A percentile compares a stretch with the other conserved stretches of the same genome.
These are phyloP conservation scores for Anabas testudineus DNA, from an alignment of 2,797 vertebrate species.

Conservation along the genomic window DNA sequence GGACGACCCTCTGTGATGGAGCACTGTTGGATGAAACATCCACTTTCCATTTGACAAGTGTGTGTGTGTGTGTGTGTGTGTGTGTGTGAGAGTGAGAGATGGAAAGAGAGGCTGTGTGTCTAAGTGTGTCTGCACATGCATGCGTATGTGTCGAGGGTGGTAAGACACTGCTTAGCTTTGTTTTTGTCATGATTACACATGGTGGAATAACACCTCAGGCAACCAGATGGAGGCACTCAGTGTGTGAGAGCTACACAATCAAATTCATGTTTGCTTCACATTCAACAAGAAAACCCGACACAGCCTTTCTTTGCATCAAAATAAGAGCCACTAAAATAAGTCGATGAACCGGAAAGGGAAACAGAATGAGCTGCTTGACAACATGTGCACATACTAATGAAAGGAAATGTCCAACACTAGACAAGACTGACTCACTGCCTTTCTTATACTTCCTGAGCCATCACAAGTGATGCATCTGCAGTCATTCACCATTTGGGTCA, in stretches of 20 bases:
- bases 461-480: neutral
- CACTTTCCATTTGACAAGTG: conserved; percentile 47
- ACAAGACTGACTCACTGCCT: neutral
- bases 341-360: neutral
- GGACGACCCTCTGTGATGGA: conserved; percentile 30
- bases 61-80: conserved; percentile 2
- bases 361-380: neutral
- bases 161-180: conserved; percentile 56
- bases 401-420: neutral
- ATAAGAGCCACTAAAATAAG: neutral
- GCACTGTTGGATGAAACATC: conserved; percentile 44
- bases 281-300: neutral
- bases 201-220: conserved; percentile 73
- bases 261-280: conserved; percentile 47
- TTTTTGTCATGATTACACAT: conserved; percentile 75
- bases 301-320: too few species aligned
- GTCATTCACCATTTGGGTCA: conserved; percentile 3
- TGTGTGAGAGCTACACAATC: conserved; percentile 60
- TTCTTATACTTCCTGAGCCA: neutral
- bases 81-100: neutral
- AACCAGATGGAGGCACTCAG: conserved; percentile 75
- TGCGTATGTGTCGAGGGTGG: conserved; percentile 38
- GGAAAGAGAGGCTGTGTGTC: neutral
- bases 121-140: neutral
- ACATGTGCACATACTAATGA: conserved; percentile 1